Evolutionary conservation across 1,140 invertebrate genomes (phyloP).

Genomic region (Neomicropteryx cornuta): DNA sequence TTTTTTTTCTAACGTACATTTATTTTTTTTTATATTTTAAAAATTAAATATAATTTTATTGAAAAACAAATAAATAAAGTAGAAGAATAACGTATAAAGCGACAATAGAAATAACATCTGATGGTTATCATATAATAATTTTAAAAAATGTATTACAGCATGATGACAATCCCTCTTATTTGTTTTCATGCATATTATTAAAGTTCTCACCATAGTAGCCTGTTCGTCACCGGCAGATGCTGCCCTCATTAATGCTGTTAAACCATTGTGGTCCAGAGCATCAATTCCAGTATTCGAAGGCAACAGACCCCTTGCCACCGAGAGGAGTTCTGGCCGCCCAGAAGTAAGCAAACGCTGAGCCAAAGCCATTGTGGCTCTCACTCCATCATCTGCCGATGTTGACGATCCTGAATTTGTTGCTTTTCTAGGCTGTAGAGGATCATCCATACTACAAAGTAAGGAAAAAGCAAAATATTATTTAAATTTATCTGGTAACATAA

Average conservation of each 20-base stretch:
- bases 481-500: too few species aligned
- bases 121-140: too few species aligned
- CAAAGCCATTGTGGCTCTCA: conserved; percentile 58
- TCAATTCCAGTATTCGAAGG: conserved; percentile 60
- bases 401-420: conserved; percentile 19
- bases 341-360: conserved; percentile 71
- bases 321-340: conserved; percentile 64
- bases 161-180: too few species aligned
- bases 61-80: too few species aligned
- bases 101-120: too few species aligned
- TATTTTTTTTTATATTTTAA: too few species aligned
- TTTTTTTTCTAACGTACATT: too few species aligned
- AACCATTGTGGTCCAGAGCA: conserved; percentile 65
- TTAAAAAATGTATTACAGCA: too few species aligned
- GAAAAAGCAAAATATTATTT: too few species aligned
- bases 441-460: conserved; percentile 14
- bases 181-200: too few species aligned
- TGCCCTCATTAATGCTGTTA: conserved; percentile 73
- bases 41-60: too few species aligned
- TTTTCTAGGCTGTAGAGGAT: conserved; percentile 21
- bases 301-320: conserved; percentile 64
- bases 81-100: too few species aligned
- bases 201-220: conserved; percentile 50
- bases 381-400: conserved; percentile 26
- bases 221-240: conserved; percentile 69